A percentile compares a stretch with the other conserved stretches of the same genome.
Evolutionary conservation across 2,113 vertebrate species (phyloP).

Genomic region (Neoarius graeffei): DNA sequence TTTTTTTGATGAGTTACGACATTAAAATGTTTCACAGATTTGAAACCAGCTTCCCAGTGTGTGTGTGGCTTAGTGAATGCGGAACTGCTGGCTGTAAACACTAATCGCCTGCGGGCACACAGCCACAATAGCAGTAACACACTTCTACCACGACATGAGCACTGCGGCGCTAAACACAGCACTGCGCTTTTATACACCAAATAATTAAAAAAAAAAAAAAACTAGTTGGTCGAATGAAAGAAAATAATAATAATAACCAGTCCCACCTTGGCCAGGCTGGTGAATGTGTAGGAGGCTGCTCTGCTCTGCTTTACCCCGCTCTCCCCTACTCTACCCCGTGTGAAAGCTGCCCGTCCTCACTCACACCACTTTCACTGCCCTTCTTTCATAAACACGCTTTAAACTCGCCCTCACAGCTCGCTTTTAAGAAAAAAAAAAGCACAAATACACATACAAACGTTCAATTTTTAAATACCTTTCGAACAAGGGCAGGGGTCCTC

Average conservation of each 20-base stretch:
- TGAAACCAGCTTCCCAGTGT: background rate
- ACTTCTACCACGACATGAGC: background rate
- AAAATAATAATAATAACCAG: background rate
- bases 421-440: background rate
- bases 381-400: background rate
- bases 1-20: background rate
- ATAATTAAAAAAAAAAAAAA: background rate
- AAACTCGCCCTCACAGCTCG: background rate
- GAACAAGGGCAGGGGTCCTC: slow-evolving; percentile 56
- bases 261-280: slow-evolving; percentile 43
- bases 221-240: background rate
- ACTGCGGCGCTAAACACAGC: background rate
- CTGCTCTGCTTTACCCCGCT: background rate
- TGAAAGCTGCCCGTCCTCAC: background rate
- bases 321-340: background rate
- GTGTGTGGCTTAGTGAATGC: slow-evolving; percentile 35
- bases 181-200: background rate
- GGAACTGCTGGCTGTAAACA: slow-evolving; percentile 43
- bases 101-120: slow-evolving; percentile 30
- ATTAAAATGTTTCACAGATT: background rate
- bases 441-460: background rate
- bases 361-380: background rate
- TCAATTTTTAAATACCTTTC: slow-evolving; percentile 42
- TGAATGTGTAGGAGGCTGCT: slow-evolving; percentile 25
- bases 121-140: slow-evolving; percentile 8